Evolutionary conservation across 2,888 invertebrate species (phyloP), one percentile per base, ranked within the genome.

Genomic region (Ectemnius lituratus): DNA sequence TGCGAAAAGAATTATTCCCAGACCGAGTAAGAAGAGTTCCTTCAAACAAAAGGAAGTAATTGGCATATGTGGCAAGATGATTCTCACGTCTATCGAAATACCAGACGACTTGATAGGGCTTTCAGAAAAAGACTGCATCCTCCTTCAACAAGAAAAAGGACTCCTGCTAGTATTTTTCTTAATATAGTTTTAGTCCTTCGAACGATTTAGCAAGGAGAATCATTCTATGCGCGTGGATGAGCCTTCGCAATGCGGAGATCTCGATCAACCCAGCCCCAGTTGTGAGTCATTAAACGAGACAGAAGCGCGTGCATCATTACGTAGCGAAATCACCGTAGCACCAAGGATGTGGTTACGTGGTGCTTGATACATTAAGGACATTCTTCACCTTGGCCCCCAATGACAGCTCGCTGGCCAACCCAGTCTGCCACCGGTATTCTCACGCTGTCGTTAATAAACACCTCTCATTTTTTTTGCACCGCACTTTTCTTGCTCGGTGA

Each of bases 1-100:
- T 59, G 94, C 92, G 88, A 95, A 95, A 82, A 95, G 92, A 76
- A 95, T 91, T 75, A 95, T 92, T 4, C 96, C 95, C 68, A 95
- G 91, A 11, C 94, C 94, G n/a, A 96, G 92, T 62, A 95, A 91
- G 73, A 94, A 92, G n/a, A 93, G 92, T 88, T 95, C 95, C 86
- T 94, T 91, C 67, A 94, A 82, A 52, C 16, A 52, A 16, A 52
- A 16, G 16, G 16, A 52, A 52, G 52, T 52, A 52, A 37, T 37
- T 37, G 37, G 37, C 37, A 37, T 11, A 8, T 37, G 37, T 37
- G 37, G 37, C 37, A 37, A 37, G 37, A 37, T 37, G 5, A 37
- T 37, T 37, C 37, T 11, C 37, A 37, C 8, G 37, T 37, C 37
- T 11, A 37, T 37, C 37, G 37, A 37, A 37, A 37, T 37, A 37